These are phyloP conservation scores for Camponotus fellah DNA, from an alignment of 2,888 invertebrate genomes.

Conservation along the genomic window DNA sequence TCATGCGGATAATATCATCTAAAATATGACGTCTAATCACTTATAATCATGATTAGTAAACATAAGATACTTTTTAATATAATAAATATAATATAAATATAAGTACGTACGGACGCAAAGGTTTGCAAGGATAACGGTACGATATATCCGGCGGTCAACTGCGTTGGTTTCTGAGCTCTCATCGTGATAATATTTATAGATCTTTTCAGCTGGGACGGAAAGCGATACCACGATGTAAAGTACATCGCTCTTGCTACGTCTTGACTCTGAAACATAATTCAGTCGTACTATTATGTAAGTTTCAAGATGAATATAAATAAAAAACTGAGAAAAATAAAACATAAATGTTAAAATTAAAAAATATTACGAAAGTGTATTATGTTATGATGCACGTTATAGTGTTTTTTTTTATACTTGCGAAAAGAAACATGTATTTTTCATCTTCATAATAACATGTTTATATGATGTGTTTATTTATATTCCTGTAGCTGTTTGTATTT, in stretches of 20 bases:
- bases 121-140: conserved; percentile 74
- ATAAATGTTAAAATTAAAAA: neutral
- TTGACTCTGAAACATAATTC: conserved; percentile 65
- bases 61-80: neutral
- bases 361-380: neutral
- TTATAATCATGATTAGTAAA: neutral
- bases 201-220: conserved; percentile 51
- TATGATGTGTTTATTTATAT: neutral
- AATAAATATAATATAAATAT: neutral
- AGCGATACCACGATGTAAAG: conserved; percentile 69
- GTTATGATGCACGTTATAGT: neutral
- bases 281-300: neutral
- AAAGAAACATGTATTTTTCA: conserved; percentile 9
- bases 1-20: conserved; percentile 76
- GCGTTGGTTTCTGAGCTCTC: conserved; percentile 70
- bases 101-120: conserved; percentile 65
- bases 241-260: conserved; percentile 66
- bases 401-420: neutral
- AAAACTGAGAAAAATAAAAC: conserved; percentile 6
- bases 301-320: neutral
- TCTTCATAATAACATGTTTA: conserved; percentile 9
- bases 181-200: conserved; percentile 66
- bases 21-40: conserved; percentile 36
- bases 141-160: conserved; percentile 75
- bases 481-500: conserved; percentile 6